Conservation (phyloP, 2,888 invertebrate species). For the Ormyrus thymus region DNA sequence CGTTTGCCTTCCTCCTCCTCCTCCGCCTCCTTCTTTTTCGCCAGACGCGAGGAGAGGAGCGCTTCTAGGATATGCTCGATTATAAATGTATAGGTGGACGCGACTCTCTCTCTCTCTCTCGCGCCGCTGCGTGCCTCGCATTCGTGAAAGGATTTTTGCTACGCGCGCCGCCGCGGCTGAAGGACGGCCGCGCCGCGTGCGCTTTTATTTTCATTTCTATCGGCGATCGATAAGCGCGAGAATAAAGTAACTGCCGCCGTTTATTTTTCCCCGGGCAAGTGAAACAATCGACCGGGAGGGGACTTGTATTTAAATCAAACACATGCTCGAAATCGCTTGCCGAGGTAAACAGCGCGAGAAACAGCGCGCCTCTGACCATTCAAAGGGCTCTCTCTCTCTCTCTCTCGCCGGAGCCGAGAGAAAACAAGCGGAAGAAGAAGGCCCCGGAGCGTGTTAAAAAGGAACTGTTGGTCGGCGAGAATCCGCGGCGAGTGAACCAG, state of each 20-base stretch:
- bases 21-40: background rate
- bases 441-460: slow-evolving; percentile 4
- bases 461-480: slow-evolving; percentile 3
- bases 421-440: slow-evolving; percentile 14
- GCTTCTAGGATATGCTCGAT: background rate
- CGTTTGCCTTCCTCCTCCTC: slow-evolving; percentile 18
- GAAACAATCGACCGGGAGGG: slow-evolving; percentile 15
- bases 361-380: slow-evolving; percentile 16
- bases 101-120: too few relatives aligned
- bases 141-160: background rate
- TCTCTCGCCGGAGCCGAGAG: background rate
- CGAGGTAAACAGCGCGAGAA: slow-evolving; percentile 36
- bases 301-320: slow-evolving; percentile 48
- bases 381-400: slow-evolving; percentile 14
- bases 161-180: background rate
- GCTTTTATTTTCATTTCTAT: too few relatives aligned
- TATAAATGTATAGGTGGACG: slow-evolving; percentile 1
- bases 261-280: slow-evolving; percentile 14
- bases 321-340: slow-evolving; percentile 39
- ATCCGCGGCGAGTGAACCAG: slow-evolving; percentile 25
- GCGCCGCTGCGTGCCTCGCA: slow-evolving; percentile 9
- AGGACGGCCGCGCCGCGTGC: background rate
- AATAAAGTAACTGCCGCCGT: background rate
- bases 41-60: background rate
- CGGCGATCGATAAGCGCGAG: too few relatives aligned